These are phyloP conservation scores for Pavo muticus DNA, from an alignment of 2,113 vertebrate species.

Conservation along the genomic window DNA sequence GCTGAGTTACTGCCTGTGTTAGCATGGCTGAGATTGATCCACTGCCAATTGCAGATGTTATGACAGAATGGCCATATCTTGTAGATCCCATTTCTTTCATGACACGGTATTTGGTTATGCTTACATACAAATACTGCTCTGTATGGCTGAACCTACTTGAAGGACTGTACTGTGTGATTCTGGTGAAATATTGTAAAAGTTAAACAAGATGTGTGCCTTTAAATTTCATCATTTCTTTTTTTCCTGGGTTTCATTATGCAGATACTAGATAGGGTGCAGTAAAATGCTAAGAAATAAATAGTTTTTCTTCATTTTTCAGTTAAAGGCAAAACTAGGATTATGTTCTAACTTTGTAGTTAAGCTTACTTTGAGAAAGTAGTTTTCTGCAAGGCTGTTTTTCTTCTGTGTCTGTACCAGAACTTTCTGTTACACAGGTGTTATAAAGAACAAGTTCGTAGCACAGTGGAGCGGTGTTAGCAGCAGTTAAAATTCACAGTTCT, in stretches of 20 bases:
- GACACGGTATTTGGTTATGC: not conserved
- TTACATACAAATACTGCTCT: not conserved
- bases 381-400: not conserved
- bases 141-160: not conserved
- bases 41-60: accelerated
- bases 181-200: not conserved
- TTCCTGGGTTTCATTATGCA: not conserved
- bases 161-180: not conserved
- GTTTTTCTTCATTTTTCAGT: not conserved
- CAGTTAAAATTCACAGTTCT: not conserved
- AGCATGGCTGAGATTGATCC: accelerated
- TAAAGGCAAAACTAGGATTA: not conserved
- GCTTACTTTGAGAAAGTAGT: not conserved
- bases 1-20: not conserved
- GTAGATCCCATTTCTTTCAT: not conserved
- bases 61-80: not conserved
- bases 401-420: not conserved
- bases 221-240: not conserved
- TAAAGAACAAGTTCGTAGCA: not conserved
- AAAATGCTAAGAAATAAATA: not conserved
- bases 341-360: not conserved
- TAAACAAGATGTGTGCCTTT: not conserved
- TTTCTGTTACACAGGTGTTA: not conserved
- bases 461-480: not conserved
- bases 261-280: not conserved